Evolutionary conservation across 1,140 invertebrate species (phyloP).

Genomic region (Aricia agestis): DNA sequence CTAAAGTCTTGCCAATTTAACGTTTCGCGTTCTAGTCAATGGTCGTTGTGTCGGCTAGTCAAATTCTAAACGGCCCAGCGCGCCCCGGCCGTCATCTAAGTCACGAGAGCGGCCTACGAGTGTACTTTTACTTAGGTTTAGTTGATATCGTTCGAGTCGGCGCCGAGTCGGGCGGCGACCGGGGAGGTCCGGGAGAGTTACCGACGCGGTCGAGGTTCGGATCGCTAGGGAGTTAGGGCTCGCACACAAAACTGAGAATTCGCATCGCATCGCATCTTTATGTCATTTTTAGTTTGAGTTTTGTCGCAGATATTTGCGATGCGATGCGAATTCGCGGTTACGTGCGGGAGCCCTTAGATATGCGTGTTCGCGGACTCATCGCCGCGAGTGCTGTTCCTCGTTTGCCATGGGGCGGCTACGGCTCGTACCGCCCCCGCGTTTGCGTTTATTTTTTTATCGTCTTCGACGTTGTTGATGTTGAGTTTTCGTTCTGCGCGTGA

Average conservation of each 20-base stretch:
- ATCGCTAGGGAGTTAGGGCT: slow-evolving; percentile 61
- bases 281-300: too few relatives aligned
- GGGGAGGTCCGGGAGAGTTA: slow-evolving; percentile 50
- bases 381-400: neutral
- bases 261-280: too few relatives aligned
- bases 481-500: slow-evolving; percentile 1
- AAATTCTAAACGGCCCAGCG: slow-evolving; percentile 38
- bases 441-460: slow-evolving; percentile 7
- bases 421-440: neutral
- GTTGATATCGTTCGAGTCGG: slow-evolving; percentile 38
- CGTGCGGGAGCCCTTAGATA: too few relatives aligned
- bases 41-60: slow-evolving; percentile 69
- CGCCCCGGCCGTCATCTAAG: slow-evolving; percentile 46
- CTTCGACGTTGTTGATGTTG: slow-evolving; percentile 10
- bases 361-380: neutral
- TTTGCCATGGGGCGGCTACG: slow-evolving; percentile 4
- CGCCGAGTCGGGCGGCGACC: too few relatives aligned
- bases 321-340: neutral
- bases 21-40: slow-evolving; percentile 71
- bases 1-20: slow-evolving; percentile 65
- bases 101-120: slow-evolving; percentile 67
- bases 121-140: slow-evolving; percentile 56
- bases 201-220: slow-evolving; percentile 64
- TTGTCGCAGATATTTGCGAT: too few relatives aligned
- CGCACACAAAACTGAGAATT: too few relatives aligned